These are phyloP conservation scores for Molothrus aeneus DNA, from an alignment of 2,797 vertebrate genomes.

Conservation along the genomic window DNA sequence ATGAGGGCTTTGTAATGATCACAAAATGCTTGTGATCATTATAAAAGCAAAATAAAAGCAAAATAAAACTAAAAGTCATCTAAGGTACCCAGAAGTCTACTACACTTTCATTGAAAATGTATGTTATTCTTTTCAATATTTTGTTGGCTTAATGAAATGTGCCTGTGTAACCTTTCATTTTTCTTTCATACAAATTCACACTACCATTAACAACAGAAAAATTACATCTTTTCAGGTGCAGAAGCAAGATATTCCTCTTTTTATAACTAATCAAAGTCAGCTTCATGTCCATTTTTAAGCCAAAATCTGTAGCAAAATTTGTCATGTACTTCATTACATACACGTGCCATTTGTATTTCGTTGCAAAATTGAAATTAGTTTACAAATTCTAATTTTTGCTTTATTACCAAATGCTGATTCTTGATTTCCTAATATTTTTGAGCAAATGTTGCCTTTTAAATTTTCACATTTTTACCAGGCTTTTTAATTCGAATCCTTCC, in stretches of 20 bases:
- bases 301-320: background rate
- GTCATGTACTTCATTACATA: background rate
- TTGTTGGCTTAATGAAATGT: background rate
- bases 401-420: background rate
- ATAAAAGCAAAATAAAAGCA: conserved; percentile 13
- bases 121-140: background rate
- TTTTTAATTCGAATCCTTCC: background rate
- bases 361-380: background rate
- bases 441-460: background rate
- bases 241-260: background rate
- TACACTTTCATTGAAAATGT: background rate
- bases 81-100: conserved; percentile 3
- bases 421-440: background rate
- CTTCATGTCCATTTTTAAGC: background rate
- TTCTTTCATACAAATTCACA: background rate
- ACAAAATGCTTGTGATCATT: conserved; percentile 46
- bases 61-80: conserved; percentile 28
- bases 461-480: background rate
- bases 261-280: background rate
- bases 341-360: background rate
- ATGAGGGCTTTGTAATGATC: conserved; percentile 24
- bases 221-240: background rate
- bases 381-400: background rate
- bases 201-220: background rate
- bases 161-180: background rate